Evolutionary conservation across 2,797 vertebrate genomes (phyloP).

Genomic region (Numenius phaeopus): DNA sequence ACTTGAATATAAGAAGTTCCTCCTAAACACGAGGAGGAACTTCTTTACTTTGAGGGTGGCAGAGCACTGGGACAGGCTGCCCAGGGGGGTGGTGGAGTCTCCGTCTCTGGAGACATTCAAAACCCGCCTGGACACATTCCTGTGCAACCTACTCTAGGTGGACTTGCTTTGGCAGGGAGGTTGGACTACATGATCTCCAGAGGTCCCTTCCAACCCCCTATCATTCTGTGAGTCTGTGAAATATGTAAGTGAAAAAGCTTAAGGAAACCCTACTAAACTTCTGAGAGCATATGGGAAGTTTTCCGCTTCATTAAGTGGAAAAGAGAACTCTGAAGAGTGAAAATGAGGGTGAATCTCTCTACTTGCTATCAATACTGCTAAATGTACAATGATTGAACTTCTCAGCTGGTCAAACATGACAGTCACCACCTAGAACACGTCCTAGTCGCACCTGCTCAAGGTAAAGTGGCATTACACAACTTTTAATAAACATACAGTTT

Average conservation of each 20-base stretch:
- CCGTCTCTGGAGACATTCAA: no score
- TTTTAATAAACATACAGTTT: not conserved
- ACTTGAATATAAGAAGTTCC: no score
- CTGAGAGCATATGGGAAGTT: not conserved
- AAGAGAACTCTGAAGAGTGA: not conserved
- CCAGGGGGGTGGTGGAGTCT: no score
- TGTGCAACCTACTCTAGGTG: no score
- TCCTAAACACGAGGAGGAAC: no score
- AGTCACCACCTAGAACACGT: not conserved
- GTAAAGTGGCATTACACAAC: not conserved
- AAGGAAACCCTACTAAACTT: not conserved
- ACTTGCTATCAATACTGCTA: not conserved
- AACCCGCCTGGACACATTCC: no score
- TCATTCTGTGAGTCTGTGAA: no score
- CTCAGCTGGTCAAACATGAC: not conserved
- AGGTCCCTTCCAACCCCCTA: no score
- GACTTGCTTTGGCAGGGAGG: no score
- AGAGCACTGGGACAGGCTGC: no score
- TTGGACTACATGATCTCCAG: no score
- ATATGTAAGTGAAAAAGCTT: not conserved
- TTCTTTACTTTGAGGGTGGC: no score
- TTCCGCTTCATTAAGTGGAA: not conserved
- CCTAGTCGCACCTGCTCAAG: not conserved
- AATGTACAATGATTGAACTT: not conserved
- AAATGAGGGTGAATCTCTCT: not conserved